Percentiles rank a stretch among this genome's conserved stretches.
Conservation (phyloP, 1,140 invertebrate genomes). For the Octopus sinensis region DNA sequence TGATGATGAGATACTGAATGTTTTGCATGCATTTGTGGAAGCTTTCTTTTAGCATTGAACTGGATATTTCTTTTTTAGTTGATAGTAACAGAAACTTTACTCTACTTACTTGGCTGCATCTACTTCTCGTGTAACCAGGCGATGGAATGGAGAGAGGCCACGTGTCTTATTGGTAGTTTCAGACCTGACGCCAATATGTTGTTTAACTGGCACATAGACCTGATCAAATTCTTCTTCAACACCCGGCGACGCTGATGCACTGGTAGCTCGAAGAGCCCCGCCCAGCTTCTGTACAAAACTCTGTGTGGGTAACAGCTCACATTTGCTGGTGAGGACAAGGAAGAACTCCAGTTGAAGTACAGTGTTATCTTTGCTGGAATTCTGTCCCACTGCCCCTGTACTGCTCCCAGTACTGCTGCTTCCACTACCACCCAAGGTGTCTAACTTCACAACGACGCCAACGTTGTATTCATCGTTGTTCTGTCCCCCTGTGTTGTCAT, state of each 20-base stretch:
- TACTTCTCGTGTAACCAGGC: slow-evolving; percentile 67
- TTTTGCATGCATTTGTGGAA: too few species aligned
- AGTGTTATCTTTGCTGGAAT: slow-evolving; percentile 38
- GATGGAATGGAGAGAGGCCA: slow-evolving; percentile 73
- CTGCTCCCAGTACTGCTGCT: not conserved
- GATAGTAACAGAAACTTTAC: not conserved
- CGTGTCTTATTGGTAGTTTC: slow-evolving; percentile 67
- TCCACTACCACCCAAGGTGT: slow-evolving; percentile 19
- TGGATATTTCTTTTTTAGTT: too few species aligned
- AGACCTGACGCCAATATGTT: slow-evolving; percentile 40
- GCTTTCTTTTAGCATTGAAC: too few species aligned
- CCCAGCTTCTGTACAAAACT: slow-evolving; percentile 66
- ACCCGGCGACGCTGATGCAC: not conserved
- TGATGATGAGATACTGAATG: too few species aligned
- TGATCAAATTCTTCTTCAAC: not conserved
- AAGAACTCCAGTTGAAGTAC: slow-evolving; percentile 70
- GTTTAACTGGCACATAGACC: slow-evolving; percentile 35
- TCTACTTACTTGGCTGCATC: slow-evolving; percentile 59
- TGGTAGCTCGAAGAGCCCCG: slow-evolving; percentile 31
- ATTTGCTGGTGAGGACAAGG: slow-evolving; percentile 69
- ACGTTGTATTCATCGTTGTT: slow-evolving; percentile 66
- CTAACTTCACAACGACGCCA: slow-evolving; percentile 67
- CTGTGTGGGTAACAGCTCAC: slow-evolving; percentile 70
- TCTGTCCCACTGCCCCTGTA: not conserved
- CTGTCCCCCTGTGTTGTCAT: slow-evolving; percentile 15